Evolutionary conservation across 2,113 vertebrate species (phyloP), one percentile per base, ranked within the genome.

Genomic region (Chascanopsetta lugubris): DNA sequence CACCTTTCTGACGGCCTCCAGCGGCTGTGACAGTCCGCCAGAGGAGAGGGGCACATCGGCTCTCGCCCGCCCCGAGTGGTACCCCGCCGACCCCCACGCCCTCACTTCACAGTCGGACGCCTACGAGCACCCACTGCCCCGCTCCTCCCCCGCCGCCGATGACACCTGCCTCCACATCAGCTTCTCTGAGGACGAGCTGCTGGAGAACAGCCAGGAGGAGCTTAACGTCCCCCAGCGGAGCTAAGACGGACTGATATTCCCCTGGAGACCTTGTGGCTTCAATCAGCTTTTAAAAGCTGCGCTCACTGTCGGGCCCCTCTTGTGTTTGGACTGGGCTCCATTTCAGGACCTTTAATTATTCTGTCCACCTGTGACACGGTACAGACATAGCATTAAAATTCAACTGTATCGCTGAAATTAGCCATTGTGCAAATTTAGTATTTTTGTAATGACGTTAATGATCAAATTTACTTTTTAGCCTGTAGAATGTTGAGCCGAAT

Each of bases 141-240:
- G 93, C 77, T 89, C 86, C 24, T 82, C n/a, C n/a, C n/a, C 83
- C 2, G 83, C 87, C 0, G 25, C 87, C 2, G 88, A 95, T 0
- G 88, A 94, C 10, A 96, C 94, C 34, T 90, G 93, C 80, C 87
- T 96, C 60, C 94, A 95, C 74, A 95, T 94, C 88, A 94, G 94
- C 53, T 92, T 96, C 73, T 95, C 94, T 0, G 94, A 96, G 58
- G 94, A 94, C 3, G 93, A 95, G 84, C 74, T 94, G 67, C 84
- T 92, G 59, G 91, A 93, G 62, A 83, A 80, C 40, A 70, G 46
- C 62, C 73, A 85, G 42, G 92, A 93, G n/a, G 85, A 90, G 25
- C 40, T 79, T 4, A 24, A 29, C 0, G 43, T 66, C 54, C 83
- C 88, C 7, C 86, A 83, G 67, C 59, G 48, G 53, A 82, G 89